A percentile compares a stretch with the other conserved stretches of the same genome.
These are phyloP conservation scores for Centropristis striata DNA, from an alignment of 2,113 vertebrate genomes.

Conservation along the genomic window DNA sequence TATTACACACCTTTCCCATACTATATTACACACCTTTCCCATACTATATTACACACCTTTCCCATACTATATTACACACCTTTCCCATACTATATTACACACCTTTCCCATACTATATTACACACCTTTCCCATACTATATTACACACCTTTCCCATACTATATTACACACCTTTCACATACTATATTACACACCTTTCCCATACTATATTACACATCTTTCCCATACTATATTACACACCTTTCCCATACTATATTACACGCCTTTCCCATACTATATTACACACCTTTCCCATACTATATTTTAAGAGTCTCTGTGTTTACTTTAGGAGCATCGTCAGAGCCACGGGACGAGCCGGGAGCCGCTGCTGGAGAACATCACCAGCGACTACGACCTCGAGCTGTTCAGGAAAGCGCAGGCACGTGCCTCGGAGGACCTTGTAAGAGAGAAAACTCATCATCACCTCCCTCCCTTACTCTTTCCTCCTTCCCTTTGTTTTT, in stretches of 20 bases:
- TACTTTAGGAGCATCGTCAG: slow-evolving; percentile 91
- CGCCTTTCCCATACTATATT: neutral
- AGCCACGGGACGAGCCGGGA: slow-evolving; percentile 92
- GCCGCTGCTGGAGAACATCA: slow-evolving; percentile 97
- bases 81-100: neutral
- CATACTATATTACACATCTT: neutral
- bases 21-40: neutral
- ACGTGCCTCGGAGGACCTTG: slow-evolving; percentile 96
- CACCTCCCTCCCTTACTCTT: slow-evolving; percentile 56
- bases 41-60: neutral
- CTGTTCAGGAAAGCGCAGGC: slow-evolving; percentile 98
- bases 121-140: too few relatives aligned
- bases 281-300: neutral
- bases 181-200: neutral
- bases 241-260: neutral
- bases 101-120: neutral
- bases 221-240: neutral
- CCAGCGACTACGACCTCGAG: slow-evolving; percentile 98
- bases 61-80: neutral
- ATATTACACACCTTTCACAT: neutral
- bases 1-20: neutral
- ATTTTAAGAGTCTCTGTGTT: neutral
- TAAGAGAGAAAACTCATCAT: slow-evolving; percentile 89
- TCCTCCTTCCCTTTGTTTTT: slow-evolving; percentile 20
- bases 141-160: neutral